Conservation (phyloP, 2,888 invertebrate genomes). For the Ophioninae sp. region DNA sequence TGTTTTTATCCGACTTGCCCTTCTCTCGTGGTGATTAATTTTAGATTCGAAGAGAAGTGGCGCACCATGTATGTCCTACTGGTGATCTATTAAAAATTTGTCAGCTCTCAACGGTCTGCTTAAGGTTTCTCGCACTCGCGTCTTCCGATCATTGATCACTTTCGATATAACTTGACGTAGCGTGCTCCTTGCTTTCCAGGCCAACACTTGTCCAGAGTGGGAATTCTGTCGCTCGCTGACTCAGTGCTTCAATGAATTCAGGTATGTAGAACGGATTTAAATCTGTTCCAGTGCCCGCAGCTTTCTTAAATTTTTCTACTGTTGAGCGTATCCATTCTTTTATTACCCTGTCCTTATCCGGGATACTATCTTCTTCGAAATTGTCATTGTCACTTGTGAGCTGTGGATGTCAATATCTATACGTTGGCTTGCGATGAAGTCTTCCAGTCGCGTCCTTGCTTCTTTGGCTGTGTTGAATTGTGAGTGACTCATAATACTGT, state of each 20-base stretch:
- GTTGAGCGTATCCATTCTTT: not conserved
- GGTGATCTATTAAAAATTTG: constrained; percentile 28
- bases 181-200: not conserved
- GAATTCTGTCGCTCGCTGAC: constrained; percentile 21
- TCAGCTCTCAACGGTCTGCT: constrained; percentile 10
- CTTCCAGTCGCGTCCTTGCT: too few species aligned
- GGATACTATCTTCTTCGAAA: too few species aligned
- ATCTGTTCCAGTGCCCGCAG: not conserved
- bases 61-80: constrained; percentile 8
- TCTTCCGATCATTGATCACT: constrained; percentile 26
- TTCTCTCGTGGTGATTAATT: not conserved
- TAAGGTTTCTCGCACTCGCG: not conserved
- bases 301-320: not conserved
- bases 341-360: too few species aligned
- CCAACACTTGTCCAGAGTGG: constrained; percentile 28
- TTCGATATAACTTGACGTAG: constrained; percentile 31
- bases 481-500: too few species aligned
- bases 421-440: too few species aligned
- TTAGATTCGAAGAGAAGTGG: constrained; percentile 21
- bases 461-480: too few species aligned
- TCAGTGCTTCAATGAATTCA: constrained; percentile 20
- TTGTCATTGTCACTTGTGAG: too few species aligned
- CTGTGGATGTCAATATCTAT: too few species aligned
- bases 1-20: too few species aligned
- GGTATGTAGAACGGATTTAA: constrained; percentile 51